These are phyloP conservation scores for Ageneiosus marmoratus DNA, from an alignment of 2,113 vertebrate genomes.

Conservation along the genomic window DNA sequence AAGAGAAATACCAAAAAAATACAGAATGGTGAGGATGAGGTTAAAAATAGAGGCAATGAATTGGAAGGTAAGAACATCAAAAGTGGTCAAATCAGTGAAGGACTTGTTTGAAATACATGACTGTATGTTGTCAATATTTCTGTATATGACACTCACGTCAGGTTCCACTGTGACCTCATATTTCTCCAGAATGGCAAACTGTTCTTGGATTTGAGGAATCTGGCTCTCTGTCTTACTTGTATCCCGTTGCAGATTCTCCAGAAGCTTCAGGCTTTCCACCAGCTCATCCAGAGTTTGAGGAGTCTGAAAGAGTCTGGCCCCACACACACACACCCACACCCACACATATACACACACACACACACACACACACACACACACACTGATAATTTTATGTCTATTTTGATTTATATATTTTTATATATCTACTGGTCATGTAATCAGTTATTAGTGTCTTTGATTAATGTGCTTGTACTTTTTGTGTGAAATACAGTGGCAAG, in stretches of 20 bases:
- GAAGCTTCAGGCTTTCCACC: constrained; percentile 72
- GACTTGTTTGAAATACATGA: constrained; percentile 24
- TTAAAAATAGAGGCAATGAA: neutral
- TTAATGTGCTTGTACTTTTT: too few species aligned
- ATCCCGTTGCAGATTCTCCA: constrained; percentile 76
- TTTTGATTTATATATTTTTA: neutral
- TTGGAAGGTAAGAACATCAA: neutral
- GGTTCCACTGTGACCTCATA: constrained; percentile 79
- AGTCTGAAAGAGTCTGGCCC: constrained; percentile 69
- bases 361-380: neutral
- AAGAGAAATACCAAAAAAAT: neutral
- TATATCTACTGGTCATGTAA: neutral
- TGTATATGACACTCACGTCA: constrained; percentile 65
- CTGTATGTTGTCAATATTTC: constrained; percentile 16
- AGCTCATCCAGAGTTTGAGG: constrained; percentile 81
- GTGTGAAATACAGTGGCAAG: too few species aligned
- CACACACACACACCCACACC: constrained; percentile 13
- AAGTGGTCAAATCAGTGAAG: neutral
- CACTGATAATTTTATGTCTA: neutral
- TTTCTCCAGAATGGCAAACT: constrained; percentile 85
- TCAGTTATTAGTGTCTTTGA: neutral
- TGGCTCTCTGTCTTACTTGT: constrained; percentile 72
- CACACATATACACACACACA: constrained; percentile 23
- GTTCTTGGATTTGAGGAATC: constrained; percentile 83
- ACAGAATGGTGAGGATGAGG: neutral